These are phyloP conservation scores for Hymenochirus boettgeri DNA, from an alignment of 2,113 vertebrate genomes.

Conservation along the genomic window DNA sequence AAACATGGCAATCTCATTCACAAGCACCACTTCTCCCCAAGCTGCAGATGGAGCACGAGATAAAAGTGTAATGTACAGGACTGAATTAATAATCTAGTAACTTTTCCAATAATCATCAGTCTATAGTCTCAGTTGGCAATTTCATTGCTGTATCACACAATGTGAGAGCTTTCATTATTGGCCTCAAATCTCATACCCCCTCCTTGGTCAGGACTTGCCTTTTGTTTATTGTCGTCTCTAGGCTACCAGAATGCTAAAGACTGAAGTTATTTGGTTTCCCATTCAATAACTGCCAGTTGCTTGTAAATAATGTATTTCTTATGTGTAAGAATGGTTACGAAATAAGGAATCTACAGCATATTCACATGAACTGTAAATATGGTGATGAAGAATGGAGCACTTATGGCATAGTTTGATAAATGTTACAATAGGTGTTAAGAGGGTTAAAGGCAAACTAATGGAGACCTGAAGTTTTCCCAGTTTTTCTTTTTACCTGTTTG, in stretches of 20 bases:
- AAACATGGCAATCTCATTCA: constrained; percentile 15
- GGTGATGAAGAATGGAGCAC: too few relatives aligned
- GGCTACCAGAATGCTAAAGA: constrained; percentile 54
- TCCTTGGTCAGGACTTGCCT: constrained; percentile 21
- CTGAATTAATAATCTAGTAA: too few relatives aligned
- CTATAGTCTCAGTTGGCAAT: too few relatives aligned
- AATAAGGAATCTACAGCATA: background rate
- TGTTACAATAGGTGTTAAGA: too few relatives aligned
- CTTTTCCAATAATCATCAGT: too few relatives aligned
- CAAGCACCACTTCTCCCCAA: background rate
- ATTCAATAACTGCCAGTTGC: constrained; percentile 12
- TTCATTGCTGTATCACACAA: background rate
- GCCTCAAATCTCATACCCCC: constrained; percentile 29
- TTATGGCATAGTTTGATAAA: too few relatives aligned
- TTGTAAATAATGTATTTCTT: constrained; percentile 10
- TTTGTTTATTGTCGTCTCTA: constrained; percentile 61
- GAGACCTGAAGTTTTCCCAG: too few relatives aligned
- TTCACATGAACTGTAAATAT: too few relatives aligned
- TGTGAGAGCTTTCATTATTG: background rate
- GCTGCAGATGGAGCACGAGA: background rate
- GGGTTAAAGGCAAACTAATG: too few relatives aligned
- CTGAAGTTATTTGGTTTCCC: constrained; percentile 1
- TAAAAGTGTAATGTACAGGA: constrained; percentile 22
- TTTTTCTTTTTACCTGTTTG: too few relatives aligned
- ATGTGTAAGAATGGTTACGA: background rate